Conservation (phyloP, 2,888 invertebrate species). For the Anodontia alba region DNA sequence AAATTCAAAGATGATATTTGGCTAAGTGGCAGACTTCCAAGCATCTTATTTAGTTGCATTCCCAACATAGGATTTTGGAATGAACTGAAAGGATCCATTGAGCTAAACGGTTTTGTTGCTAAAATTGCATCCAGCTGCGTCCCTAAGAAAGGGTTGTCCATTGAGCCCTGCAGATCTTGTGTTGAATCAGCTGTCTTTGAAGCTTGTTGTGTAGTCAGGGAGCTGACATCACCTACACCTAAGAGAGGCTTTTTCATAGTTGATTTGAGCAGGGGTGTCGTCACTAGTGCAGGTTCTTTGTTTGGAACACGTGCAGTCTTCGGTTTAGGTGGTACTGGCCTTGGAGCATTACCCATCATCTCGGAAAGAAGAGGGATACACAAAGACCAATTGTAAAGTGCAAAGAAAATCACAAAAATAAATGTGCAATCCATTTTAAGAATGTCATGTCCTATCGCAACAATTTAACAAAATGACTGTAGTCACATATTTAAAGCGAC, state of each 20-base stretch:
- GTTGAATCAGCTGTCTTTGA: background rate
- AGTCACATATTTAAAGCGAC: background rate
- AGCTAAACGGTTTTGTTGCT: background rate
- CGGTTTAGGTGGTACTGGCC: background rate
- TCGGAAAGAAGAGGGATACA: background rate
- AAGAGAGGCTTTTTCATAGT: background rate
- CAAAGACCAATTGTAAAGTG: background rate
- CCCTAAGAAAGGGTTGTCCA: background rate
- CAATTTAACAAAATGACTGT: background rate
- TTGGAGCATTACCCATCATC: background rate
- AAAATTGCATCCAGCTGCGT: background rate
- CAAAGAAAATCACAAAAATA: background rate
- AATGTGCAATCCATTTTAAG: background rate
- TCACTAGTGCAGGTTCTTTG: background rate
- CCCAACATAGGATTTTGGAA: background rate
- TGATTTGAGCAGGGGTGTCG: background rate
- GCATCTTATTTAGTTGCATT: background rate
- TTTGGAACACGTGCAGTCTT: background rate
- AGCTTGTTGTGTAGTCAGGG: background rate
- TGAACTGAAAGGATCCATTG: background rate
- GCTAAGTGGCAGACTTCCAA: background rate
- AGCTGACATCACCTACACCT: background rate
- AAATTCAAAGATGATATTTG: background rate
- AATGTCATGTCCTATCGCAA: background rate
- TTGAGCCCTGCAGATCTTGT: background rate